Base-by-base conservation (phyloP, 2,888 invertebrate species). In the Heteromyza rotundicornis region DNA sequence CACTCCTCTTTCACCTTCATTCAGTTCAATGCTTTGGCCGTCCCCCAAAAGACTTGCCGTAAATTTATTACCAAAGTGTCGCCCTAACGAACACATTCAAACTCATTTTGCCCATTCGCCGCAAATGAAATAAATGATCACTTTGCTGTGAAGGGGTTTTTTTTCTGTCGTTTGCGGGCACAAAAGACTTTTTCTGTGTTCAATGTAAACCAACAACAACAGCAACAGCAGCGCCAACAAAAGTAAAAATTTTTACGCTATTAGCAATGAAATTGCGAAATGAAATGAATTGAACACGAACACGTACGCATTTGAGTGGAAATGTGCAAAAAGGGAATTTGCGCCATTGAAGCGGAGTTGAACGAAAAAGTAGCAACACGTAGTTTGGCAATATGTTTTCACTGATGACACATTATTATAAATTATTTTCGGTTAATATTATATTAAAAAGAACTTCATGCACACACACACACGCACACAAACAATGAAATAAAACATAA, bases 201-300 rank as follows among this genome's bases (percentile, higher is more conserved):
- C n/a, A n/a, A n/a, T n/a, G n/a, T n/a, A n/a, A n/a, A n/a, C n/a
- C n/a, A n/a, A n/a, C n/a, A n/a, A n/a, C n/a, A n/a, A n/a, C n/a
- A n/a, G n/a, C n/a, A n/a, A n/a, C n/a, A n/a, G n/a, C n/a, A n/a
- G n/a, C n/a, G n/a, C n/a, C n/a, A n/a, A n/a, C n/a, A n/a, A 40
- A 7, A 40, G 40, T n/a, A n/a, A 66, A 71, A 72, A 75, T 73
- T 70, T 72, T 71, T 66, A 65, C 63, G 66, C 74, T 66, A 75
- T 75, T 73, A 73, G 72, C 71, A 68, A 60, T 61, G 64, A 59
- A 73, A 72, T 71, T 74, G 68, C 71, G 55, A 66, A 69, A 64
- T 65, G 65, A 66, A 74, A 70, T 75, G 71, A 71, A 74, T n/a
- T n/a, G n/a, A n/a, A n/a, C 51, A n/a, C n/a, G n/a, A 40, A 27